Percentiles rank a stretch among this genome's conserved stretches.
These are phyloP conservation scores for Astur gentilis DNA, from an alignment of 2,113 vertebrate species.

Conservation along the genomic window DNA sequence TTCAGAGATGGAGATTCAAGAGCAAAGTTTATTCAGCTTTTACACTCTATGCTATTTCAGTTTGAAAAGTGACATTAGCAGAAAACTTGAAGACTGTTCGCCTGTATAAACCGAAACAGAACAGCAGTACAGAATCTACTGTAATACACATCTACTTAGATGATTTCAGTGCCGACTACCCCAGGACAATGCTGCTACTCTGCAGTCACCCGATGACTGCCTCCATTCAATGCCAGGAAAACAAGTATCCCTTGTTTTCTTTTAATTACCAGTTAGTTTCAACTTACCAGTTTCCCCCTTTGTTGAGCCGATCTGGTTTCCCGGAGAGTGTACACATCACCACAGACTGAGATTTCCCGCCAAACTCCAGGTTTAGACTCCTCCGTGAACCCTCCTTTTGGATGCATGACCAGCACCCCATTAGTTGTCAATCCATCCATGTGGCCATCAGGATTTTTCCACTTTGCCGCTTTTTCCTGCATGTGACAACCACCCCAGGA, in stretches of 20 bases:
- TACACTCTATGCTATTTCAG: neutral
- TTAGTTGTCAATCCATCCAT: constrained; percentile 99
- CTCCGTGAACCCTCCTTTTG: constrained; percentile 91
- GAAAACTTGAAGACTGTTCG: neutral
- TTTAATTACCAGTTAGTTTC: neutral
- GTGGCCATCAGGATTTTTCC: constrained; percentile 98
- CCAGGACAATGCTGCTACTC: neutral
- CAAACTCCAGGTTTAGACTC: constrained; percentile 95
- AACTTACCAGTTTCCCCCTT: constrained; percentile 91
- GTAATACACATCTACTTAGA: too few species aligned
- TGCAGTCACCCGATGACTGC: neutral
- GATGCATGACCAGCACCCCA: constrained; percentile 97
- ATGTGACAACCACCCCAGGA: neutral
- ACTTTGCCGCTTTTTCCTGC: constrained; percentile 98
- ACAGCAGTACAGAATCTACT: neutral
- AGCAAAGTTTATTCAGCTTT: neutral
- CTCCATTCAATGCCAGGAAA: neutral
- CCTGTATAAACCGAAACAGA: neutral
- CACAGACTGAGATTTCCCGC: constrained; percentile 97
- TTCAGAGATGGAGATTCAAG: neutral
- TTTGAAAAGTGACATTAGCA: neutral
- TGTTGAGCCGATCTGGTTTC: constrained; percentile 96
- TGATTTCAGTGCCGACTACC: neutral
- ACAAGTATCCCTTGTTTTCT: fast-evolving
- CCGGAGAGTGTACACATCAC: constrained; percentile 93